phyloP scores from a whole-genome alignment of 2,888 invertebrate species.

The Apodemia duryi region DNA sequence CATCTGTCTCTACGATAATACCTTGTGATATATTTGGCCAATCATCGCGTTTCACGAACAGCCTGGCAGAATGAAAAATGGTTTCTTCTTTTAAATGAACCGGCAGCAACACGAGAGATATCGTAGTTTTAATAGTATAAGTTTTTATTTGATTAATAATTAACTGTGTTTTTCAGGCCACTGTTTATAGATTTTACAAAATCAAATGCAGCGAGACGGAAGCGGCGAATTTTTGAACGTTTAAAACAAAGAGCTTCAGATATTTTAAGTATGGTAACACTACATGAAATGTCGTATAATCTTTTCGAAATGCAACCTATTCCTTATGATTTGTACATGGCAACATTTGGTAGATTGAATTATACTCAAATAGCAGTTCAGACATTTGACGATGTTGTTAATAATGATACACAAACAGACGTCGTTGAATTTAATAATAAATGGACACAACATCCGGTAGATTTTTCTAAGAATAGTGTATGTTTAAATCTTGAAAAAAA shows the following conservation, averaged over 20 bases:
- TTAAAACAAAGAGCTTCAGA: constrained; percentile 60
- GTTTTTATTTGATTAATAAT: not conserved
- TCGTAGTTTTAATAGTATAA: not conserved
- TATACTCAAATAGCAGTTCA: constrained; percentile 61
- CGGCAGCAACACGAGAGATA: no score
- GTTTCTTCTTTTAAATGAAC: no score
- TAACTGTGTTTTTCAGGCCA: constrained; percentile 47
- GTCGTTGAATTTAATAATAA: constrained; percentile 46
- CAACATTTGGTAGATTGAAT: constrained; percentile 62
- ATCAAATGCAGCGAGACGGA: constrained; percentile 55
- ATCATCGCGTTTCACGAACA: no score
- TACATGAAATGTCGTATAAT: constrained; percentile 65
- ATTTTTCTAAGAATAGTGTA: constrained; percentile 56
- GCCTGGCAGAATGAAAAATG: no score
- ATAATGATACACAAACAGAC: constrained; percentile 63
- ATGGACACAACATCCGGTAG: constrained; percentile 68
- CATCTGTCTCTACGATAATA: no score
- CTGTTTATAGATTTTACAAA: constrained; percentile 63
- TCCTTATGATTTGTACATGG: constrained; percentile 68
- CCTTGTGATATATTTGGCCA: no score
- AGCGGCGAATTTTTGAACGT: constrained; percentile 45
- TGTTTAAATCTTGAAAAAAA: constrained; percentile 38
- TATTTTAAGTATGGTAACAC: constrained; percentile 59
- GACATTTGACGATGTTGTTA: constrained; percentile 66
- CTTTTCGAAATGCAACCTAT: constrained; percentile 73